A percentile compares a stretch with the other conserved stretches of the same genome.
phyloP scores from a whole-genome alignment of 2,888 invertebrate species.

The Oscheius myriophilus region DNA sequence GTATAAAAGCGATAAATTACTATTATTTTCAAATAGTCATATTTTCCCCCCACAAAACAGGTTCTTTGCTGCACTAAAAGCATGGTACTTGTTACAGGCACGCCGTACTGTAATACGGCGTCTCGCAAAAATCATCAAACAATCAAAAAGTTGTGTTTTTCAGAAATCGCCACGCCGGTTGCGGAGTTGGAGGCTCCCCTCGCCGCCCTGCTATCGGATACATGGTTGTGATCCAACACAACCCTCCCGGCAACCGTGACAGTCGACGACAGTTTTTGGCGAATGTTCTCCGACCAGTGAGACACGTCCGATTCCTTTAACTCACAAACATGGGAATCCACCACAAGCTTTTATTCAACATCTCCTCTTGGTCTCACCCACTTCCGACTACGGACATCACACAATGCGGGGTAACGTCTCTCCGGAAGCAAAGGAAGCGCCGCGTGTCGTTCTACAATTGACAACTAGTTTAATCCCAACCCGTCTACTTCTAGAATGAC shows the following conservation, averaged over 20 bases:
- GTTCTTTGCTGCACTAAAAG: too few relatives aligned
- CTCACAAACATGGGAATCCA: background rate
- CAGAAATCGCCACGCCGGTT: slow-evolving; percentile 35
- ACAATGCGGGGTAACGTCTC: slow-evolving; percentile 7
- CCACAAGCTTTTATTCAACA: slow-evolving; percentile 1
- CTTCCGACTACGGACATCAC: slow-evolving; percentile 1
- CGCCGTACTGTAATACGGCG: too few relatives aligned
- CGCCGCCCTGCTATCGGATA: slow-evolving; percentile 33
- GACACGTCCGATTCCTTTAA: slow-evolving; percentile 29
- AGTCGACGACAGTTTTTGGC: slow-evolving; percentile 25
- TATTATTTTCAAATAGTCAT: too few relatives aligned
- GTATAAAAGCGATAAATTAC: too few relatives aligned
- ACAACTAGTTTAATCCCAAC: slow-evolving; percentile 12
- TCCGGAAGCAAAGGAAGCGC: slow-evolving; percentile 26
- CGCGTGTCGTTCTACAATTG: slow-evolving; percentile 29
- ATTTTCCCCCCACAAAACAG: too few relatives aligned
- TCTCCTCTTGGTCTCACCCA: slow-evolving; percentile 7
- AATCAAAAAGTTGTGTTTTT: background rate
- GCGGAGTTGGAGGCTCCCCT: slow-evolving; percentile 21
- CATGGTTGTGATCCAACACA: slow-evolving; percentile 37
- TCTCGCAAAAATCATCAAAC: too few relatives aligned
- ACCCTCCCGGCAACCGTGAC: slow-evolving; percentile 32
- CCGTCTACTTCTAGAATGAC: too few relatives aligned
- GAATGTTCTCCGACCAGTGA: slow-evolving; percentile 32
- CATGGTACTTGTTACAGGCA: too few relatives aligned